Conservation (phyloP, 2,797 vertebrate species). For the Myotis findleyi region DNA sequence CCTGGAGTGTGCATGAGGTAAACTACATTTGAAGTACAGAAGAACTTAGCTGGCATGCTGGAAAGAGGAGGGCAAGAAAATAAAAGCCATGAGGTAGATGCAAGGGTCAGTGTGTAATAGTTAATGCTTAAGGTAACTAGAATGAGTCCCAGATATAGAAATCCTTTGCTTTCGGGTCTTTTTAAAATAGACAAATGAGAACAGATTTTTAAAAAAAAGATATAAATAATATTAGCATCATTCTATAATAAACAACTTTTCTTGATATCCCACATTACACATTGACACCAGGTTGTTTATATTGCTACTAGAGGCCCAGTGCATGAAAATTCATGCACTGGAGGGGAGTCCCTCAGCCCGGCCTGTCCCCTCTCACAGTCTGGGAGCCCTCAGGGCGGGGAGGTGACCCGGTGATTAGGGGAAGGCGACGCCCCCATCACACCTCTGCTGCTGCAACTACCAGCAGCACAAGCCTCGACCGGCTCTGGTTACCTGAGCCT, state of each 20-base stretch:
- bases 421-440: no score
- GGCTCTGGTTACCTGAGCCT: no score
- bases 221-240: neutral
- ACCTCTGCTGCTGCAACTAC: no score
- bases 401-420: no score
- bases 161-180: neutral
- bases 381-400: no score
- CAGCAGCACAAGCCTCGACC: rapidly evolving
- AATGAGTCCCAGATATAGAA: neutral
- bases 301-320: neutral
- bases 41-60: neutral
- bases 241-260: neutral
- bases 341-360: no score
- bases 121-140: neutral
- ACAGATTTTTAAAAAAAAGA: neutral
- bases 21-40: neutral
- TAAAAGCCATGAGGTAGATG: neutral
- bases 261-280: neutral
- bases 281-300: slow-evolving; percentile 9
- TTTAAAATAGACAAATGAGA: slow-evolving; percentile 10
- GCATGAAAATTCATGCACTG: no score
- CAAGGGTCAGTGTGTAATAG: neutral
- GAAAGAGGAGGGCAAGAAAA: neutral
- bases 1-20: neutral
- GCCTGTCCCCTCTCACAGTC: no score